Evolutionary conservation across 92 coral and sea anemone species (phyloP).

Genomic region (Diadumene lineata): DNA sequence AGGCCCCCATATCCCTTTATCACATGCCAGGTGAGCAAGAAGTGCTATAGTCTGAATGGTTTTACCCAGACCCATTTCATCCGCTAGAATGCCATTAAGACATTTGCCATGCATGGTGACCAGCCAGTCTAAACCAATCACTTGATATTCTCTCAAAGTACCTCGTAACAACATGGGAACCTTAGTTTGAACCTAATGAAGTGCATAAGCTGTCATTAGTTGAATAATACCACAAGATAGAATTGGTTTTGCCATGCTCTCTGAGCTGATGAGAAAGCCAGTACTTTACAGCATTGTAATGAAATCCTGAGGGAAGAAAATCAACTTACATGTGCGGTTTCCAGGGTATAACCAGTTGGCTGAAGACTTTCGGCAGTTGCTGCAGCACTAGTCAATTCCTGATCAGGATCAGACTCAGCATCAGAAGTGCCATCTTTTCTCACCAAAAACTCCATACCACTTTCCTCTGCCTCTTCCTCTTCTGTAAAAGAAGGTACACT

Average conservation of each 20-base stretch:
- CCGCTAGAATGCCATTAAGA: slow-evolving; percentile 94
- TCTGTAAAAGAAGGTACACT: slow-evolving; percentile 22
- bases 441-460: slow-evolving; percentile 80
- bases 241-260: no score
- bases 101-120: slow-evolving; percentile 95
- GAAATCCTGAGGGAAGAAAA: no score
- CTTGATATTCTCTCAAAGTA: slow-evolving; percentile 87
- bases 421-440: slow-evolving; percentile 50
- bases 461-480: slow-evolving; percentile 73
- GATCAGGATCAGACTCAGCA: slow-evolving; percentile 85
- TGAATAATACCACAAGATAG: no score
- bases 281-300: no score
- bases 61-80: slow-evolving; percentile 97
- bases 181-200: slow-evolving; percentile 80
- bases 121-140: slow-evolving; percentile 95
- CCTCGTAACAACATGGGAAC: slow-evolving; percentile 91
- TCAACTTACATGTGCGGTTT: slow-evolving; percentile 85
- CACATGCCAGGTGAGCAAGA: slow-evolving; percentile 95
- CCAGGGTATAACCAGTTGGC: slow-evolving; percentile 94
- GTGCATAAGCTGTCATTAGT: background rate
- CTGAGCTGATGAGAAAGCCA: no score
- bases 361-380: slow-evolving; percentile 99
- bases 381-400: slow-evolving; percentile 92
- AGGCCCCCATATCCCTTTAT: slow-evolving; percentile 91
- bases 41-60: slow-evolving; percentile 95